Evolutionary conservation across 2,113 vertebrate genomes (phyloP).

Genomic region (Centrocercus urophasianus): DNA sequence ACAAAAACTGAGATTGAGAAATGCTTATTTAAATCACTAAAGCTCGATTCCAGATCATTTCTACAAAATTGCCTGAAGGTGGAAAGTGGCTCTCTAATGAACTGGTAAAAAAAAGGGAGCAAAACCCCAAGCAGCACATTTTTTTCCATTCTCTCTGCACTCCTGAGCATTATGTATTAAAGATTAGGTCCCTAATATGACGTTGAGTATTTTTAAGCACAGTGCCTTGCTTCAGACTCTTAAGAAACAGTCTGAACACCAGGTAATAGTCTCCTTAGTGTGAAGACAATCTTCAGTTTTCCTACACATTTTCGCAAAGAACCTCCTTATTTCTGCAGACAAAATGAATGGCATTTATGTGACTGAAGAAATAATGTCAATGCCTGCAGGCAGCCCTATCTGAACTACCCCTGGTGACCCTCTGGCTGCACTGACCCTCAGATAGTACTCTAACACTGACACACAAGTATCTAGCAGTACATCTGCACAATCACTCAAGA

Average conservation of each 20-base stretch:
- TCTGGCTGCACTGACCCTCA: neutral
- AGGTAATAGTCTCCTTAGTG: neutral
- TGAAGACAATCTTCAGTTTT: neutral
- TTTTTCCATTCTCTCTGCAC: neutral
- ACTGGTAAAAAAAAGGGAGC: neutral
- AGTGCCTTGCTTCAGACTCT: neutral
- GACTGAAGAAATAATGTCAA: neutral
- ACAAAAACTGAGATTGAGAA: neutral
- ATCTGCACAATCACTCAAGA: neutral
- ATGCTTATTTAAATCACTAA: neutral
- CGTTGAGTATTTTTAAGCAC: neutral
- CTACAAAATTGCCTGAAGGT: neutral
- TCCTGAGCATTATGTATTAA: neutral
- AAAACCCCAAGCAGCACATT: neutral
- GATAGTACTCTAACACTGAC: neutral
- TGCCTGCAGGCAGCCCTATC: neutral
- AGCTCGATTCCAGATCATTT: neutral
- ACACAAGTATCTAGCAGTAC: neutral
- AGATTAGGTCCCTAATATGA: neutral
- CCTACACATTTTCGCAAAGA: neutral
- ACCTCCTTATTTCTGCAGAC: neutral
- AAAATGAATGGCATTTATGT: rapidly evolving
- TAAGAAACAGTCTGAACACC: neutral
- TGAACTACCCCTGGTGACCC: neutral
- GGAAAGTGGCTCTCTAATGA: neutral